phyloP scores from a whole-genome alignment of 2,888 invertebrate species.

The Drosophila longiperda region DNA sequence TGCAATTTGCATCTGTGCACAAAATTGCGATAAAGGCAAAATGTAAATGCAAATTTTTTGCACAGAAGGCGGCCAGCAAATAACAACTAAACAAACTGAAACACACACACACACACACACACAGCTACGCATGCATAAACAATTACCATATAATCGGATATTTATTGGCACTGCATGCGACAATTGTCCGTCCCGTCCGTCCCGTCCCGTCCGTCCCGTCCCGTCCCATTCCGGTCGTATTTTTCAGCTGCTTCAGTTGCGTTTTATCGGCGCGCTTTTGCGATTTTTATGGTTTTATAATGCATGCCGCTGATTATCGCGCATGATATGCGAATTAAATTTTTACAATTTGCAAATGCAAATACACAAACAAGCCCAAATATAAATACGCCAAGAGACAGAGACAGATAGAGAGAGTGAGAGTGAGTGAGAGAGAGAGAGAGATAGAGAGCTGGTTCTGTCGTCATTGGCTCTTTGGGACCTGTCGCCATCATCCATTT shows the following conservation, averaged over 20 bases:
- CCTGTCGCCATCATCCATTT: conserved; percentile 60
- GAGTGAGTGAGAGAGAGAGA: neutral
- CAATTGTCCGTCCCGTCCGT: conserved; percentile 59
- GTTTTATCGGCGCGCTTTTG: conserved; percentile 74
- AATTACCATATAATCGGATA: conserved; percentile 79
- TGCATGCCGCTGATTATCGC: conserved; percentile 79
- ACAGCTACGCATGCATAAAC: conserved; percentile 30
- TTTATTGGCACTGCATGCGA: conserved; percentile 77
- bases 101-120: neutral
- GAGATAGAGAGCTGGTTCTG: neutral
- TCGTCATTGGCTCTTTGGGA: neutral
- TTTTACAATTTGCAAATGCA: conserved; percentile 79
- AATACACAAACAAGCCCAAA: conserved; percentile 38
- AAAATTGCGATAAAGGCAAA: conserved; percentile 18
- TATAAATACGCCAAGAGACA: neutral
- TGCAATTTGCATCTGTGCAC: conserved; percentile 69
- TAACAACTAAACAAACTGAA: conserved; percentile 13
- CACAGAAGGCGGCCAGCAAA: conserved; percentile 36
- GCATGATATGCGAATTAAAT: conserved; percentile 80
- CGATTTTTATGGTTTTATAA: conserved; percentile 82
- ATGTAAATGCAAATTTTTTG: conserved; percentile 57
- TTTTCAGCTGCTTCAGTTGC: conserved; percentile 20
- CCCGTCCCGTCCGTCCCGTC: neutral
- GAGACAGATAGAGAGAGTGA: neutral
- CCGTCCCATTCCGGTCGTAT: neutral